Evolutionary conservation across 1,140 invertebrate species (phyloP).

Genomic region (Apolygus lucorum): DNA sequence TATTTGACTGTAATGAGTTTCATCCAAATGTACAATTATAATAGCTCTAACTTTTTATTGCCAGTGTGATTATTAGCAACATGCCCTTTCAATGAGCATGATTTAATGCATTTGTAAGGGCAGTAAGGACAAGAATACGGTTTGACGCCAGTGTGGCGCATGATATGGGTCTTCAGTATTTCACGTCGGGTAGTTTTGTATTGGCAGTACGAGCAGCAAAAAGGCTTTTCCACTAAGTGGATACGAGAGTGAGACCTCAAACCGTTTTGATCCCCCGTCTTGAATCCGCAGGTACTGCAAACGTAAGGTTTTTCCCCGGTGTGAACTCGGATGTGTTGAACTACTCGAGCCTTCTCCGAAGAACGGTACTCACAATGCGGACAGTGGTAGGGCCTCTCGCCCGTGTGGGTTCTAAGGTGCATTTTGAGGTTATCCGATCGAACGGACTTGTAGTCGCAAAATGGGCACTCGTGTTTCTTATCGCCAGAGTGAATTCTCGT

Average conservation of each 20-base stretch:
- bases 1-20: too few species aligned
- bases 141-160: neutral
- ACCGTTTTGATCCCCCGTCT: neutral
- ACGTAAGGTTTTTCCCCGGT: neutral
- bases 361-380: too few species aligned
- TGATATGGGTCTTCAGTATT: neutral
- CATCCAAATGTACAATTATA: too few species aligned
- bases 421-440: neutral
- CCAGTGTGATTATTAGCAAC: neutral
- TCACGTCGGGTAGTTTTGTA: constrained; percentile 44
- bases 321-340: neutral
- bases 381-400: neutral
- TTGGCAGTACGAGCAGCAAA: constrained; percentile 42
- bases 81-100: neutral
- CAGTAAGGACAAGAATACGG: neutral
- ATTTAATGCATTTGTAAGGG: neutral
- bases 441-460: neutral
- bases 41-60: neutral
- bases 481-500: neutral
- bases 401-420: neutral
- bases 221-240: constrained; percentile 44
- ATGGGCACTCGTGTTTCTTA: neutral
- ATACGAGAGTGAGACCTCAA: constrained; percentile 8
- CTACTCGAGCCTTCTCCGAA: neutral
- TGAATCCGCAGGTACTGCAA: neutral